These are phyloP conservation scores for Nemopilema nomurai DNA, from an alignment of 30 jellyfish, hydroid and myxozoan species.

Conservation along the genomic window DNA sequence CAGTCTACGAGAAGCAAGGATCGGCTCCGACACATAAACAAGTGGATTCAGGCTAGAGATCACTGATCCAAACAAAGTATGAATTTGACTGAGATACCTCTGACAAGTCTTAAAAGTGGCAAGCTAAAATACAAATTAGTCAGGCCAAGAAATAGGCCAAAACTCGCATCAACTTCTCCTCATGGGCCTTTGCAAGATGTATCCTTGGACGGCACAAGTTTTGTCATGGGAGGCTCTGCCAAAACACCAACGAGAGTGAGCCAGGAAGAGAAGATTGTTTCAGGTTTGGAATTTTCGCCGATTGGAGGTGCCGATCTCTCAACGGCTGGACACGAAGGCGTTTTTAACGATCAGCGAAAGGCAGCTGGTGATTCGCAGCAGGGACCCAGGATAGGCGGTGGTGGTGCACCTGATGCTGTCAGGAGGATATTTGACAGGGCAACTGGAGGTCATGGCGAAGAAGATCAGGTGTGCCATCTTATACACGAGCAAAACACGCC, in stretches of 20 bases:
- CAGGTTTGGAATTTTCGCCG: not conserved
- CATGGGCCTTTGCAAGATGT: not conserved
- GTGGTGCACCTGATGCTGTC: conserved; percentile 65
- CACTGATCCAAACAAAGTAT: not conserved
- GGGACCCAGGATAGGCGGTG: conserved; percentile 33
- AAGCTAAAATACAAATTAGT: conserved; percentile 21
- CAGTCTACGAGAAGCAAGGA: not conserved
- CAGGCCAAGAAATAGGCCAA: not conserved
- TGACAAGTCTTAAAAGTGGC: conserved; percentile 50
- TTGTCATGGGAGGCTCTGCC: not conserved
- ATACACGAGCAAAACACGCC: conserved; percentile 67
- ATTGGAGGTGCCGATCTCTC: not conserved
- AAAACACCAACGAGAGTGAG: not conserved
- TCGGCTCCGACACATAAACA: not conserved
- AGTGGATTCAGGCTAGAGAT: not conserved
- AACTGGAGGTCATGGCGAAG: not conserved
- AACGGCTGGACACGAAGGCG: not conserved
- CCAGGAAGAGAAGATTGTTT: not conserved
- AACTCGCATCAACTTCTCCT: not conserved
- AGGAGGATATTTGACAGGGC: conserved; percentile 16
- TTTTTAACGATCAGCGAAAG: not conserved
- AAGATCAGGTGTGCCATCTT: conserved; percentile 27
- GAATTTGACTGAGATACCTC: not conserved
- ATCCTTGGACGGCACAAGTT: not conserved
- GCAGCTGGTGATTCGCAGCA: not conserved